Conservation (phyloP, 2,888 invertebrate species). For the Aphidoletes aphidimyza region DNA sequence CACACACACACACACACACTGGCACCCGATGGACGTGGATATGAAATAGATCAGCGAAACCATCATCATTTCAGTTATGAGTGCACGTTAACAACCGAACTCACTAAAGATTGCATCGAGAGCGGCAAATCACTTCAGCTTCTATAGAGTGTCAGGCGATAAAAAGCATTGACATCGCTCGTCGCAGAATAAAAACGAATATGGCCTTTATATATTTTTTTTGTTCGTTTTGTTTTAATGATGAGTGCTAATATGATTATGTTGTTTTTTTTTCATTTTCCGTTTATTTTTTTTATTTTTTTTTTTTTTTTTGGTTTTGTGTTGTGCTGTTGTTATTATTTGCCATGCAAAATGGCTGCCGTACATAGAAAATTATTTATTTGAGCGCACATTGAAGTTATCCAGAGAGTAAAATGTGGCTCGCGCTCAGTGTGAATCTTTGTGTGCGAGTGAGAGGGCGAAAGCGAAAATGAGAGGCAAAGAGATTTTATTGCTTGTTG, state of each 20-base stretch:
- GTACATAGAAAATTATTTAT: background rate
- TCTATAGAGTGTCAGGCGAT: background rate
- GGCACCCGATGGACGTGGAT: too few relatives aligned
- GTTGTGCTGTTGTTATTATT: background rate
- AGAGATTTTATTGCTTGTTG: background rate
- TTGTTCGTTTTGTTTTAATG: constrained; percentile 23
- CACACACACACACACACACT: too few relatives aligned
- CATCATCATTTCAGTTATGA: constrained; percentile 37
- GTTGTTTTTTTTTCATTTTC: background rate
- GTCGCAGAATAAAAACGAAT: background rate
- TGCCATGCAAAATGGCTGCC: background rate
- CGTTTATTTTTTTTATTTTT: too few relatives aligned
- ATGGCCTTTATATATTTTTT: constrained; percentile 16
- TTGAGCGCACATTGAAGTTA: background rate
- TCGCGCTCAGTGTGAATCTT: too few relatives aligned
- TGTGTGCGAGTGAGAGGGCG: too few relatives aligned
- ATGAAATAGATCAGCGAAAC: constrained; percentile 51
- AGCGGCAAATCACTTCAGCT: too few relatives aligned
- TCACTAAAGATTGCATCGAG: background rate
- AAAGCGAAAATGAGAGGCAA: too few relatives aligned
- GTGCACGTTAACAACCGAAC: background rate
- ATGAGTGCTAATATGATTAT: background rate
- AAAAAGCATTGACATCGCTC: constrained; percentile 20
- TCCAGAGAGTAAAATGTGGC: background rate
- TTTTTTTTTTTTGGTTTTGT: too few relatives aligned